Base-by-base conservation (phyloP, 2,113 vertebrate genomes). In the Anoplopoma fimbria region DNA sequence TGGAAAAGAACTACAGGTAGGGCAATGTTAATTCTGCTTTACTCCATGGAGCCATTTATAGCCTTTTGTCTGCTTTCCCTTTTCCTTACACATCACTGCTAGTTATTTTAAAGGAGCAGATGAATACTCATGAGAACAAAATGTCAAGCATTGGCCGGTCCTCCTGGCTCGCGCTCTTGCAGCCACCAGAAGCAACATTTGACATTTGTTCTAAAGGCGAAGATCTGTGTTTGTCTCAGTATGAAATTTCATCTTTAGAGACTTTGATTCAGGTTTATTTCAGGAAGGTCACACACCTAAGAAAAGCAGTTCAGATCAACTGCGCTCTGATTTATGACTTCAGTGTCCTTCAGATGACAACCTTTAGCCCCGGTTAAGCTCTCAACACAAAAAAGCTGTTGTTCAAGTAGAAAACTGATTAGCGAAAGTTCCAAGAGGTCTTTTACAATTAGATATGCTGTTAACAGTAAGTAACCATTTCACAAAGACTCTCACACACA, bases 61-160 rank as follows among this genome's bases (percentile, higher is more conserved):
- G n/a, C n/a, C 63, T 40, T 57, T 63, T 51, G 45, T 76, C 55
- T 64, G 47, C 36, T 42, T 36, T 12, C 65, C 53, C n/a, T 65
- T 13, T 65, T 51, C 57, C 73, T 76, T 69, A 71, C 85, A 76
- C 85, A 79, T 75, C 57, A 81, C 65, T 62, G 73, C 49, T 34
- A 25, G 70, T 88, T 40, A 82, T 82, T 72, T 69, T 71, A 73
- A 74, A 83, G 40, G 45, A 67, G 53, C 74, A 75, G 70, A 84
- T 91, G 82, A 89, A 88, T 85, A 72, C 87, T 80, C 83, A 84
- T 81, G 80, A 86, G 83, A 87, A 86, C 82, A 69, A 90, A 92
- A 92, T 92, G 91, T 88, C 90, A 93, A 77, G 65, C 73, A 23
- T 15, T 47, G 82, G 67, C 78, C 2, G 53, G 7, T 57, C 40